A percentile compares a stretch with the other conserved stretches of the same genome.
Evolutionary conservation across 2,888 invertebrate species (phyloP).

Genomic region (Microplitis manilae): DNA sequence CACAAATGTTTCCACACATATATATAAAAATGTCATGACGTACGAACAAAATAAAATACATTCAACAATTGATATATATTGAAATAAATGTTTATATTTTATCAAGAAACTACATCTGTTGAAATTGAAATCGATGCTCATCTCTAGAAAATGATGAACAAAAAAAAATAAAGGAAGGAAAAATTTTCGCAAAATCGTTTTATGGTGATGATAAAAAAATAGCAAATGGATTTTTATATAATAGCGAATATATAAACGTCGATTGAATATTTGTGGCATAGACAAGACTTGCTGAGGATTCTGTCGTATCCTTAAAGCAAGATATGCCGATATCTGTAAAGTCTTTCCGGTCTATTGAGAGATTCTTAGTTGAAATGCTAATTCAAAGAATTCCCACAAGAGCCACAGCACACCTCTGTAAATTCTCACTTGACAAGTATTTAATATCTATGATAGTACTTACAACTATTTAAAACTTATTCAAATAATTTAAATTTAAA

Average conservation of each 20-base stretch:
- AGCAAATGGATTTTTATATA: conserved; percentile 32
- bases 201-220: background rate
- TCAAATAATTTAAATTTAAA: background rate
- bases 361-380: conserved; percentile 9
- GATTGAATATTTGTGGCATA: conserved; percentile 28
- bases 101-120: background rate
- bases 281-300: conserved; percentile 35
- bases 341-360: conserved; percentile 39
- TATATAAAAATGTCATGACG: background rate
- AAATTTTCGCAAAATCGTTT: conserved; percentile 16
- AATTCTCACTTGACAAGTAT: conserved; percentile 7
- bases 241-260: conserved; percentile 46
- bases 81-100: background rate
- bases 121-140: too few species aligned
- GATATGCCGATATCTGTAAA: conserved; percentile 59
- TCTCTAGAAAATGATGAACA: background rate
- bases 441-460: conserved; percentile 27
- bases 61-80: background rate
- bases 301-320: conserved; percentile 56
- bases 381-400: background rate
- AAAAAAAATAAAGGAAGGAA: background rate
- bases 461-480: background rate
- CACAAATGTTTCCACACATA: conserved; percentile 13
- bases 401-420: background rate
- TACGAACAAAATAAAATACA: background rate